Evolutionary conservation across 2,113 vertebrate species (phyloP), one percentile per base, ranked within the genome.

Genomic region (Delphinapterus leucas): DNA sequence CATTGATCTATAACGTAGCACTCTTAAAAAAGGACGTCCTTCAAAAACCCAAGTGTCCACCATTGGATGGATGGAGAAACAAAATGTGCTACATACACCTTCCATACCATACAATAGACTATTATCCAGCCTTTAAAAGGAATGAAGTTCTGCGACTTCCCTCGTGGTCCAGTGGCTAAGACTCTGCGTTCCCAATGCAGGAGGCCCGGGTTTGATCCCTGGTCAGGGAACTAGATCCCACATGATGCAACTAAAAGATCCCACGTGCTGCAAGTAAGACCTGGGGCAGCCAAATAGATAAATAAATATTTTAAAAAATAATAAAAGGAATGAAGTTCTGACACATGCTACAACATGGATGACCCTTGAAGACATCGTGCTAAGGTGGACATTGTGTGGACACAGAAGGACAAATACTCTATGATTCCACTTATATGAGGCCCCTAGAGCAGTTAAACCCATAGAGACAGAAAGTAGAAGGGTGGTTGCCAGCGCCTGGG

Each of bases 281-380:
- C 15, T 53, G 53, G 15, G 49, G 53, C 53, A 53, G 53, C 15
- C 53, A 53, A 53, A 53, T 17, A 53, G 14, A 53, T 53, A 53
- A 17, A 53, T 53, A 53, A 53, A 53, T 53, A 53, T 53, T 53
- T 53, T 53, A 0, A 17, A 53, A 53, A 53, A 17, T 53, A 53
- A 53, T 11, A 8, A 21, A 26, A 92, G 67, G 67, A 68, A 4
- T 3, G 44, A 0, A 6, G 8, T 12, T n/a, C 33, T 49, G 26
- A 49, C 15, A 12, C 11, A 0, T 1, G 3, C 2, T 11, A 4
- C 20, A 26, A 20, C 5, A 0, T 3, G 20, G 38, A 10, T 0
- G 18, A n/a, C 12, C 6, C 23, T 11, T 14, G 63, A 76, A 20
- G 83, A 33, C 25, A 1, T 36, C 18, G 0, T 9, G 49, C 44